Base-by-base conservation (phyloP, 2,888 invertebrate genomes). In the Polylopha cassiicola region DNA sequence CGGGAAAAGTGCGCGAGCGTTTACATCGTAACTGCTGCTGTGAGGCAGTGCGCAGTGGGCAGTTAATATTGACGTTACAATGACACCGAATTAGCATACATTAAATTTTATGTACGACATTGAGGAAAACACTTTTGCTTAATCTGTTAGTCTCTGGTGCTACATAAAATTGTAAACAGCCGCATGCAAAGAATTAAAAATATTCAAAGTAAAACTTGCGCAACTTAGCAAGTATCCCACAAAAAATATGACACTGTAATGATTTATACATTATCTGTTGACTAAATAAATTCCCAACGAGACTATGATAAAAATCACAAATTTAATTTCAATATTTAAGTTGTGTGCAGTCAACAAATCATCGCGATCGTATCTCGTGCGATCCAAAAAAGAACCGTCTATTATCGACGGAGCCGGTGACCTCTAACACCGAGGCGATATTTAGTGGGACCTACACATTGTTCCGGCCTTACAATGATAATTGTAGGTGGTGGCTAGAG, bases 291-390 rank as follows among this genome's bases (percentile, higher is more conserved):
- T 59, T 57, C 53, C 48, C 48, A 50, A 45, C 41, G 39, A 43
- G 41, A 39, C 45, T 50, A 50, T 55, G 47, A 78, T 76, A 70
- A 73, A 64, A 71, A 79, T 77, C 76, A 66, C 70, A 74, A 78
- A 78, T 76, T 77, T 80, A 79, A 80, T 81, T 80, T 79, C 80
- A 82, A 80, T 80, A 79, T 79, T 78, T 78, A 76, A 77, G 73
- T 72, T 70, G 74, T 66, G 64, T 74, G 71, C 67, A 71, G 73
- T 78, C 80, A 74, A 84, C 82, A 82, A 82, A 84, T 82, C 80
- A 84, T 77, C 71, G 70, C 70, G 81, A 79, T 80, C 53, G 61
- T 79, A 80, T 80, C 78, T 76, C 72, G 66, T 67, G 72, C 71
- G 73, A 74, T 72, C 69, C 68, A 65, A 68, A 79, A 39, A 78